Evolutionary conservation across 2,888 invertebrate genomes (phyloP).

Genomic region (Drosophila neotestacea): DNA sequence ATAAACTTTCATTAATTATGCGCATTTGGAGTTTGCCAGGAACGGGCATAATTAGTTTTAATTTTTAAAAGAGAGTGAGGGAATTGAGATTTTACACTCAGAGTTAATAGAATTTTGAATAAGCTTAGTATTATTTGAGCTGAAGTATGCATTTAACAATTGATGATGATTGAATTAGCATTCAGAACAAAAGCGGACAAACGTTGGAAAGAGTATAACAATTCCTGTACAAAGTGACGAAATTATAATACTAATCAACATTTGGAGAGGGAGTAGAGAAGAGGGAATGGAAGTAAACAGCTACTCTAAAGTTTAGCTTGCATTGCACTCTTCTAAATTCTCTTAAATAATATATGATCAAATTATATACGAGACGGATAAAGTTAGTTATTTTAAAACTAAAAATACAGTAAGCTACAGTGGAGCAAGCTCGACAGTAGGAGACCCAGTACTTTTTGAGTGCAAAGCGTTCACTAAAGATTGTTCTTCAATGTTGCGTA

Average conservation of each 20-base stretch:
- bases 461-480: too few relatives aligned
- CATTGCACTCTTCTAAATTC: not conserved
- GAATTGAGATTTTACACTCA: not conserved
- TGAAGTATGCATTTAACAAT: constrained; percentile 11
- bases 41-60: constrained; percentile 36
- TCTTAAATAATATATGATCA: too few relatives aligned
- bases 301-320: not conserved
- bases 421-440: too few relatives aligned
- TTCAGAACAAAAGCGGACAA: not conserved
- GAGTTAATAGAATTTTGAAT: constrained; percentile 62
- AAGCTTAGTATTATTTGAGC: constrained; percentile 27
- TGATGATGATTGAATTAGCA: constrained; percentile 33
- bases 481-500: too few relatives aligned
- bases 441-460: too few relatives aligned
- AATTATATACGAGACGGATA: too few relatives aligned
- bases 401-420: too few relatives aligned
- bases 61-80: not conserved
- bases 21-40: constrained; percentile 47
- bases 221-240: not conserved
- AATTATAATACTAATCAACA: not conserved
- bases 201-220: too few relatives aligned
- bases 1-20: constrained; percentile 73
- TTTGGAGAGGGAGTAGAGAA: not conserved
- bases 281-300: not conserved
- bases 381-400: too few relatives aligned